phyloP scores from a whole-genome alignment of 2,113 vertebrate genomes.

The Todiramphus saurophagus region DNA sequence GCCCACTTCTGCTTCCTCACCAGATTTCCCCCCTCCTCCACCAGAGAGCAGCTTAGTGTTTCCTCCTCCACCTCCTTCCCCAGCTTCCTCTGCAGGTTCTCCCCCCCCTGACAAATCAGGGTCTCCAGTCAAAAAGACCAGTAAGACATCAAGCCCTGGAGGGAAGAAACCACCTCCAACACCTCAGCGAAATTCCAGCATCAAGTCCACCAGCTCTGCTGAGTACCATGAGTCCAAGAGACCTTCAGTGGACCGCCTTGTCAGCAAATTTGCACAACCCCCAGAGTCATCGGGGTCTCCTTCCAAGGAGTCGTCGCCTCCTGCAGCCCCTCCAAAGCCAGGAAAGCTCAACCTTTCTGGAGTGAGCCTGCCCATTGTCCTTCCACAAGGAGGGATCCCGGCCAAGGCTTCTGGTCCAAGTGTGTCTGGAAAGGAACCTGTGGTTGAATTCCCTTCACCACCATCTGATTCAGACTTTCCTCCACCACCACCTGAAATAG shows the following conservation, averaged over 20 bases:
- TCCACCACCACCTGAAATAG: constrained; percentile 88
- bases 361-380: constrained; percentile 81
- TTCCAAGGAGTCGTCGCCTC: constrained; percentile 80
- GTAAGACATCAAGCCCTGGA: constrained; percentile 79
- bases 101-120: constrained; percentile 76
- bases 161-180: constrained; percentile 90
- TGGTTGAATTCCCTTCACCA: constrained; percentile 86
- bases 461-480: constrained; percentile 85
- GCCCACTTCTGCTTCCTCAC: constrained; percentile 77
- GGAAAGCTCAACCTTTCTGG: constrained; percentile 89
- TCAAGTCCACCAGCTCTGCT: constrained; percentile 76
- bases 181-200: constrained; percentile 91
- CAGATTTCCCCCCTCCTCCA: constrained; percentile 91
- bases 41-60: constrained; percentile 86
- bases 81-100: constrained; percentile 76
- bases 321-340: constrained; percentile 90
- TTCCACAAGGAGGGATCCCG: constrained; percentile 74
- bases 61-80: constrained; percentile 79
- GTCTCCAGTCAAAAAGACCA: constrained; percentile 80
- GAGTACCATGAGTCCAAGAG: constrained; percentile 87
- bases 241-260: constrained; percentile 85
- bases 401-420: constrained; percentile 28
- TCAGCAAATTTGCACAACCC: constrained; percentile 87
- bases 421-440: constrained; percentile 71
- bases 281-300: constrained; percentile 76